Conservation (phyloP, 1,140 invertebrate species). For the Dendrolimus punctatus region DNA sequence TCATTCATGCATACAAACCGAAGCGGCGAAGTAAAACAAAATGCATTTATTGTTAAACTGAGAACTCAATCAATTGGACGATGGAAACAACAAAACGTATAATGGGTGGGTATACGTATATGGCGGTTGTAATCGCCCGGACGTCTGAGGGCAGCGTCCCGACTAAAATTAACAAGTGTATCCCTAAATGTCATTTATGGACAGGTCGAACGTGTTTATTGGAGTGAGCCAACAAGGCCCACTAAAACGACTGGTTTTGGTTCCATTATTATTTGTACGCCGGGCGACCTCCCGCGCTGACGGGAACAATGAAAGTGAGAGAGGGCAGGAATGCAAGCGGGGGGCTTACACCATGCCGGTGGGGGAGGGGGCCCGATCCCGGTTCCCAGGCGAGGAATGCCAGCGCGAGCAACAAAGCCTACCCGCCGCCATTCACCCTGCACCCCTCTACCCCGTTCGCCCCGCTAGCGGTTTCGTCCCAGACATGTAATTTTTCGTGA, state of each 20-base stretch:
- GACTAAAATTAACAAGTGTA: slow-evolving; percentile 25
- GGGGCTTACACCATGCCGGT: slow-evolving; percentile 19
- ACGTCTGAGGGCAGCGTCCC: slow-evolving; percentile 6
- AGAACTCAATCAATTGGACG: too few relatives aligned
- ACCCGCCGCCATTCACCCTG: slow-evolving; percentile 56
- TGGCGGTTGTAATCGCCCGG: not conserved
- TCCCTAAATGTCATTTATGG: slow-evolving; percentile 54
- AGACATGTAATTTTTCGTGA: slow-evolving; percentile 55
- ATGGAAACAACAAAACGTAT: too few relatives aligned
- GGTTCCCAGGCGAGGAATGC: slow-evolving; percentile 68
- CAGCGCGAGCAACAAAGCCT: slow-evolving; percentile 66
- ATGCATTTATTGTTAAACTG: too few relatives aligned
- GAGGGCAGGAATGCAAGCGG: slow-evolving; percentile 58
- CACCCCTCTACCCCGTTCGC: slow-evolving; percentile 15
- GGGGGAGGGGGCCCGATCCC: slow-evolving; percentile 33
- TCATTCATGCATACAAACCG: too few relatives aligned
- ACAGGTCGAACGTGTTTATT: slow-evolving; percentile 52
- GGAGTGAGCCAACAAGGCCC: slow-evolving; percentile 46
- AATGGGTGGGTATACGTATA: too few relatives aligned
- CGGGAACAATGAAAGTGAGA: slow-evolving; percentile 68
- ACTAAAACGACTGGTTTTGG: slow-evolving; percentile 51
- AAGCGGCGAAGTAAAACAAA: too few relatives aligned
- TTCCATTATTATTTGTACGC: slow-evolving; percentile 42
- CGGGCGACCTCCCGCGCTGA: slow-evolving; percentile 63
- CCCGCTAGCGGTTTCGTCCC: slow-evolving; percentile 40